These are phyloP conservation scores for Gallinago solitaria DNA, from an alignment of 2,797 vertebrate species.

Conservation along the genomic window DNA sequence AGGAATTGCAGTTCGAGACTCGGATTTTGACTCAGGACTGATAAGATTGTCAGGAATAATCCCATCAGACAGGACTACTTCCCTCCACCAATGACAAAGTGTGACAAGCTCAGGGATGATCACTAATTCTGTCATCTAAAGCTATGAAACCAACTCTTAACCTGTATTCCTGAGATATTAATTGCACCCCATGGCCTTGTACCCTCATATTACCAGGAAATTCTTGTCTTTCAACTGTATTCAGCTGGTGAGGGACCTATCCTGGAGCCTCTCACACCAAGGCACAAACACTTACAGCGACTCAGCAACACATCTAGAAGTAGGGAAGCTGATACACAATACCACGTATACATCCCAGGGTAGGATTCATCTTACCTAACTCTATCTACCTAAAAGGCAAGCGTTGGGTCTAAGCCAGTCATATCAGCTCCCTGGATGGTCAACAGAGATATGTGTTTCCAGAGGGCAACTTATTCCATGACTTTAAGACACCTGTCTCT, in stretches of 20 bases:
- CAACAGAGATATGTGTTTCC: conserved; percentile 28
- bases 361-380: conserved; percentile 64
- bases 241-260: not conserved
- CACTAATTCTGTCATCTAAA: not conserved
- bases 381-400: conserved; percentile 55
- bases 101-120: not conserved
- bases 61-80: not conserved
- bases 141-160: not conserved
- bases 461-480: conserved; percentile 63
- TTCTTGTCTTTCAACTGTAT: not conserved
- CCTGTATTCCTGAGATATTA: not conserved
- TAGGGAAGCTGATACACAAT: not conserved
- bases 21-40: not conserved
- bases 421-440: conserved; percentile 14
- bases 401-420: conserved; percentile 3
- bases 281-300: not conserved
- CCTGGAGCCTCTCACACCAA: not conserved
- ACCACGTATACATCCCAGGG: not conserved
- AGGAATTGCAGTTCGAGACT: not conserved
- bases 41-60: not conserved
- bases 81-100: not conserved
- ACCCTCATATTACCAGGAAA: rapidly evolving
- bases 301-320: not conserved
- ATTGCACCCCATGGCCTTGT: not conserved
- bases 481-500: conserved; percentile 10